Conservation (phyloP, 2,113 vertebrate species). For the Athene noctua region DNA sequence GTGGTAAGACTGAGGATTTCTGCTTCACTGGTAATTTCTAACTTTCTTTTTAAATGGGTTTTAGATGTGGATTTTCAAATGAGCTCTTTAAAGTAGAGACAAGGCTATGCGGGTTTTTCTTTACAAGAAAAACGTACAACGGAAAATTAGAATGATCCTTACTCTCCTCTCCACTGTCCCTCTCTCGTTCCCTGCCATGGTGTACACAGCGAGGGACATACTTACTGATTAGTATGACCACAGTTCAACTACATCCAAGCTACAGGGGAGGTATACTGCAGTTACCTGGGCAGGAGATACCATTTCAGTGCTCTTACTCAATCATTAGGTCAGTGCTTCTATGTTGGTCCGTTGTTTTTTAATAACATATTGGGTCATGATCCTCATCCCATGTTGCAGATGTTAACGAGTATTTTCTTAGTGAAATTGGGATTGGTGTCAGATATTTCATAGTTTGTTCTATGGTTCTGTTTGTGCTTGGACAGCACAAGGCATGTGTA, state of each 20-base stretch:
- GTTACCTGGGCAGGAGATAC: neutral
- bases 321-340: neutral
- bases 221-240: neutral
- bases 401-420: neutral
- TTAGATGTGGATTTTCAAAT: slow-evolving; percentile 50
- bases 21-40: slow-evolving; percentile 32
- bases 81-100: slow-evolving; percentile 33
- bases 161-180: accelerated
- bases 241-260: neutral
- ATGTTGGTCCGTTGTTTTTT: neutral
- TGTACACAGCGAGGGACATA: accelerated
- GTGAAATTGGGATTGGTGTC: neutral
- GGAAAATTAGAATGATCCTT: neutral
- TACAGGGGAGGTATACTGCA: neutral
- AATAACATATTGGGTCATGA: accelerated
- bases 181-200: neutral
- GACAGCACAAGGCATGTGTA: neutral
- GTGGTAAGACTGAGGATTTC: slow-evolving; percentile 46
- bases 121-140: neutral
- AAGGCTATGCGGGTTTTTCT: neutral
- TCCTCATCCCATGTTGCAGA: neutral
- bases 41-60: neutral
- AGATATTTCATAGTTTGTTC: neutral
- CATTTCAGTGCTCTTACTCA: neutral
- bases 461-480: neutral